Conservation (phyloP, 2,888 invertebrate genomes). For the Fabriciana adippe region DNA sequence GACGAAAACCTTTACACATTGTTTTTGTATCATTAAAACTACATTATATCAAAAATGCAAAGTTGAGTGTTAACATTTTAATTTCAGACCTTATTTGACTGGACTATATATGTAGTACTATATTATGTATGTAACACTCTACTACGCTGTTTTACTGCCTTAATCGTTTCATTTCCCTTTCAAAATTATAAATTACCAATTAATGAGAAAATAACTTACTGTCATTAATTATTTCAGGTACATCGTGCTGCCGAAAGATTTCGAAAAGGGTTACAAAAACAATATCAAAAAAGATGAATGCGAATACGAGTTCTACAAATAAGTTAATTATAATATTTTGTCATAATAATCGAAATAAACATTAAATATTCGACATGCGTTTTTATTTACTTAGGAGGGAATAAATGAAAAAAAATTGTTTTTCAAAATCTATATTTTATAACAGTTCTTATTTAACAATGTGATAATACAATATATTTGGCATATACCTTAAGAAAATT, state of each 20-base stretch:
- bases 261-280: constrained; percentile 99
- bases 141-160: too few relatives aligned
- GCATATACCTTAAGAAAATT: constrained; percentile 69
- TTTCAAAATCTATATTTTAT: constrained; percentile 76
- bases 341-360: constrained; percentile 35
- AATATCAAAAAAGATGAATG: constrained; percentile 99
- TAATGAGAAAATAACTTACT: constrained; percentile 1
- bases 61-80: too few relatives aligned
- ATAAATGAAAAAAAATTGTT: constrained; percentile 29
- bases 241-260: constrained; percentile 99
- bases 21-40: too few relatives aligned
- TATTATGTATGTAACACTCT: too few relatives aligned
- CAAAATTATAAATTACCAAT: not conserved
- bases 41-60: too few relatives aligned
- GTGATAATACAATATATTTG: constrained; percentile 81
- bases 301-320: constrained; percentile 99
- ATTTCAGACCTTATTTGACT: too few relatives aligned
- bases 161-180: too few relatives aligned
- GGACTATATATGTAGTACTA: too few relatives aligned
- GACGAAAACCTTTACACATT: too few relatives aligned
- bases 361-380: constrained; percentile 18
- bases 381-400: not conserved
- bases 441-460: constrained; percentile 78
- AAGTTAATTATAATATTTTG: constrained; percentile 62
- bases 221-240: constrained; percentile 80